Evolutionary conservation across 23 tunicate species (phyloP).

Genomic region (Diplosoma virens): DNA sequence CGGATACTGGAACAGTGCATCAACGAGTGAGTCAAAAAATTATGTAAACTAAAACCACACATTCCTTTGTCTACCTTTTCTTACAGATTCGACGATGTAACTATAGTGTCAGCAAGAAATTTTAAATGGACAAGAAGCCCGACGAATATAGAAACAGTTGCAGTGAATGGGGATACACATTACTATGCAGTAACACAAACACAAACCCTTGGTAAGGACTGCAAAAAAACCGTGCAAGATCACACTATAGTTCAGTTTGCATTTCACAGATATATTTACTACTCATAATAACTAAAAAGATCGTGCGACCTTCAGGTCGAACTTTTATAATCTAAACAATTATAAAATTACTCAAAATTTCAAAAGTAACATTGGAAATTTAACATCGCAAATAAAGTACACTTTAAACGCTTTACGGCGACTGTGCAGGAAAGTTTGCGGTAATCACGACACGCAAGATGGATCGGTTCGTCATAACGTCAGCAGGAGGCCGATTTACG

Average conservation of each 20-base stretch:
- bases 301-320: neutral
- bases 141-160: constrained; percentile 47
- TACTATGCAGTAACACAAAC: constrained; percentile 65
- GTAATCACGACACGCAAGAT: constrained; percentile 59
- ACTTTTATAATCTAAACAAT: too few relatives aligned
- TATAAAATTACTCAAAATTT: too few relatives aligned
- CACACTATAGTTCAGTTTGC: too few relatives aligned
- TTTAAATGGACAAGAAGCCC: constrained; percentile 58
- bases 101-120: constrained; percentile 49
- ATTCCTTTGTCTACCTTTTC: neutral
- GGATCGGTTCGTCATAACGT: constrained; percentile 72
- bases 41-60: neutral
- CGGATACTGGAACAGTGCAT: constrained; percentile 75
- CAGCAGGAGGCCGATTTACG: constrained; percentile 60
- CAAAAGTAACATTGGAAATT: too few relatives aligned
- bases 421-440: constrained; percentile 60
- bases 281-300: neutral
- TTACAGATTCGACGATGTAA: constrained; percentile 52
- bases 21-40: constrained; percentile 37
- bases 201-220: constrained; percentile 55
- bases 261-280: too few relatives aligned
- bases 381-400: too few relatives aligned
- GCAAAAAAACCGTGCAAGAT: too few relatives aligned
- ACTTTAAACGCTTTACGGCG: too few relatives aligned
- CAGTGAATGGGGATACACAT: constrained; percentile 55